Base-by-base conservation (phyloP, 2,113 vertebrate genomes). In the Sardina pilchardus region DNA sequence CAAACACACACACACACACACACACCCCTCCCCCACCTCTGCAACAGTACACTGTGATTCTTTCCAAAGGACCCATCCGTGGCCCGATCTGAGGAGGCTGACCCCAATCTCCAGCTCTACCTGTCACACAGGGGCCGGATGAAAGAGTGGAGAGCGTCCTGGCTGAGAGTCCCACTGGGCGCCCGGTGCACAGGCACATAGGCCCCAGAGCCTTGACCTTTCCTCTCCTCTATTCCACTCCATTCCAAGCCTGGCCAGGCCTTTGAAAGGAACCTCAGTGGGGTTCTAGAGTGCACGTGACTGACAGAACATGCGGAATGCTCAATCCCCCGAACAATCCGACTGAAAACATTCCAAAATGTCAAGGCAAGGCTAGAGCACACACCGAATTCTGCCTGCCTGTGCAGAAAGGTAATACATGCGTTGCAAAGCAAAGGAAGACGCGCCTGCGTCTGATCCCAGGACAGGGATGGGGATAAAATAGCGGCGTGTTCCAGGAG, bases 41-140 rank as follows among this genome's bases (percentile, higher is more conserved):
- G n/a, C n/a, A n/a, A 67, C 24, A 67, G 59, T n/a, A 67, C 1
- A 71, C n/a, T n/a, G 56, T 30, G 63, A 26, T 71, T 71, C 34
- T 34, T 30, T 71, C 26, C 30, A 71, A 71, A 2, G 10, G n/a
- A 30, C 26, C 63, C 63, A 71, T 71, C n/a, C 7, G 26, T 71
- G n/a, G 9, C 26, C 10, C 30, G 2, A 71, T 71, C 63, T 71
- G 1, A 71, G 34, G 26, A 34, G 63, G n/a, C 63, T 71, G 63
- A 71, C 63, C 63, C 34, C 63, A 34, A 71, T 71, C 63, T 71
- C 63, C 63, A 71, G 63, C 63, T 12, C 63, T 71, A 71, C 63
- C 63, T 34, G 63, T 26, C 63, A 71, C 63, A 71, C 63, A 71
- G 63, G 45, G 63, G 16, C 63, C 26, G 63, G 26, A 71, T 71